Evolutionary conservation across 2,888 invertebrate genomes (phyloP).

Genomic region (Allophyes oxyacanthae): DNA sequence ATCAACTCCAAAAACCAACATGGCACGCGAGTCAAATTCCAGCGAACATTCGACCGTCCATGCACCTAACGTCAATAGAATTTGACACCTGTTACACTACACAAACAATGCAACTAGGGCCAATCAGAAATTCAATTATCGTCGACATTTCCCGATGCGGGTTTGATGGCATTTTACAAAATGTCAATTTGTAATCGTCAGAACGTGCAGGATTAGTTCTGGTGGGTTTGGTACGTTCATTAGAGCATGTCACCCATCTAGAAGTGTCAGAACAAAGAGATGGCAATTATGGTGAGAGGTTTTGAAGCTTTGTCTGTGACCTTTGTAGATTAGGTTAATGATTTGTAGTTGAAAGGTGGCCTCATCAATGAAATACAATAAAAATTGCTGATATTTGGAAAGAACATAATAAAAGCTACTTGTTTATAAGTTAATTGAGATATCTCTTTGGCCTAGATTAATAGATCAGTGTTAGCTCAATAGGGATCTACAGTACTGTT

Average conservation of each 20-base stretch:
- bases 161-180: slow-evolving; percentile 70
- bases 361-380: neutral
- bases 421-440: neutral
- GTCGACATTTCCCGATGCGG: slow-evolving; percentile 70
- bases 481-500: too few species aligned
- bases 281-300: slow-evolving; percentile 27
- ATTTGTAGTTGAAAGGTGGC: slow-evolving; percentile 2
- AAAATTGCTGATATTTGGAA: slow-evolving; percentile 12
- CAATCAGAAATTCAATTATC: slow-evolving; percentile 84
- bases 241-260: slow-evolving; percentile 32
- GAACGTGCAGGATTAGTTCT: slow-evolving; percentile 19
- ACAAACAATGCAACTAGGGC: slow-evolving; percentile 63
- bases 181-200: slow-evolving; percentile 68
- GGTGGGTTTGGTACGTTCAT: slow-evolving; percentile 26
- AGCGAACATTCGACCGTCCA: slow-evolving; percentile 10
- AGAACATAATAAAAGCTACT: neutral
- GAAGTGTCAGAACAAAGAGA: slow-evolving; percentile 32
- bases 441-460: neutral
- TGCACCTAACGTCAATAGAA: slow-evolving; percentile 44
- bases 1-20: neutral
- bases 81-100: slow-evolving; percentile 77
- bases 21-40: slow-evolving; percentile 11
- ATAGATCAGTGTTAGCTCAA: too few species aligned
- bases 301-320: slow-evolving; percentile 22
- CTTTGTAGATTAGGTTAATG: slow-evolving; percentile 31